Conservation (phyloP, 2,113 vertebrate species). For the Sturnira hondurensis region DNA sequence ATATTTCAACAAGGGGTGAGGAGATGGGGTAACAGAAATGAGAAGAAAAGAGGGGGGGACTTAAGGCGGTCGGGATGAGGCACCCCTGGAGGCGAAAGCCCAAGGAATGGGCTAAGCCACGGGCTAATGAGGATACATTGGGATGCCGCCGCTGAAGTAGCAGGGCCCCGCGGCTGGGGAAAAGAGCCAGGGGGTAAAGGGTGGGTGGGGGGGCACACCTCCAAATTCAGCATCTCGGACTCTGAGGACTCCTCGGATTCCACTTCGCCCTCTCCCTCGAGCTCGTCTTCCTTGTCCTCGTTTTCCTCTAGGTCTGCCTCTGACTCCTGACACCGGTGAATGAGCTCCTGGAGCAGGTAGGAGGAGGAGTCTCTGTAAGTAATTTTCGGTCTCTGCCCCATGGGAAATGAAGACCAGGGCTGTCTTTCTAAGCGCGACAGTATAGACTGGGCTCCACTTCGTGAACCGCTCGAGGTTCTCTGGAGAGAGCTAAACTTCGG, state of each 20-base stretch:
- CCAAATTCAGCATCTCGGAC: conserved; percentile 41
- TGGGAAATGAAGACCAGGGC: not conserved
- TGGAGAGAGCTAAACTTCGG: accelerated
- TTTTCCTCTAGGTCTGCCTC: not conserved
- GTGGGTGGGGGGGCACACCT: conserved; percentile 64
- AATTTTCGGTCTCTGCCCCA: not conserved
- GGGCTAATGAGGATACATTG: no score
- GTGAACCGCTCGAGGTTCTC: not conserved
- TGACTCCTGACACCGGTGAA: not conserved
- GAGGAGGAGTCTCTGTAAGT: not conserved
- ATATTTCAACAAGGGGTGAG: not conserved
- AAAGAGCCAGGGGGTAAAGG: no score
- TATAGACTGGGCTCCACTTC: not conserved
- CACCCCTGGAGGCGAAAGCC: not conserved
- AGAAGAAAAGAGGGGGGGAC: not conserved
- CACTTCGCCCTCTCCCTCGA: not conserved
- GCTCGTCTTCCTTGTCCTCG: not conserved
- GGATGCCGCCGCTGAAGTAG: not conserved
- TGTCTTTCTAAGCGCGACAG: not conserved
- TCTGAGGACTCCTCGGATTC: conserved; percentile 43
- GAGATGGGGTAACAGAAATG: not conserved
- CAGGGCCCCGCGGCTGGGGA: not conserved
- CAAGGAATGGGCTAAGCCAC: not conserved
- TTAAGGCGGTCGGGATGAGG: not conserved
- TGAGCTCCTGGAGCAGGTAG: conserved; percentile 20